Conservation (phyloP, 2,888 invertebrate genomes). For the Fabriciana adippe region DNA sequence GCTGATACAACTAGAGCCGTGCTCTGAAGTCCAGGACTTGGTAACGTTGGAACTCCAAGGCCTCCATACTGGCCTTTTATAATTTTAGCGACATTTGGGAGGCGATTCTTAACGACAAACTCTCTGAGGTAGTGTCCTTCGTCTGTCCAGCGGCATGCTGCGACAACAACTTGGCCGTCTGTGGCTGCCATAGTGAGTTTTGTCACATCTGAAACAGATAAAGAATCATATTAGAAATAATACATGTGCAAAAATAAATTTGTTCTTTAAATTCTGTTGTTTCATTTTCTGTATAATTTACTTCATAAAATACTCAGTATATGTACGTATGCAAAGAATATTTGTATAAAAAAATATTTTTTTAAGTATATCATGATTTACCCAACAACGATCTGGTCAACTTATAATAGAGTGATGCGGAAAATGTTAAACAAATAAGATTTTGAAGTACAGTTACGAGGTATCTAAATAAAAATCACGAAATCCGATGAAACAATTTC, state of each 20-base stretch:
- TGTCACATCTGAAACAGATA: constrained; percentile 81
- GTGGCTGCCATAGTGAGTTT: constrained; percentile 89
- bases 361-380: neutral
- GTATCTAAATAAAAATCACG: constrained; percentile 39
- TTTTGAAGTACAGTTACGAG: constrained; percentile 33
- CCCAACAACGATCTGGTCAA: neutral
- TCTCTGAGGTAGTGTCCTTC: constrained; percentile 88
- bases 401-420: constrained; percentile 19
- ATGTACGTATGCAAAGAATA: too few relatives aligned
- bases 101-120: constrained; percentile 87
- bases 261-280: neutral
- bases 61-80: constrained; percentile 97
- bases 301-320: too few relatives aligned
- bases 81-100: constrained; percentile 94
- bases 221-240: constrained; percentile 27
- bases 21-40: constrained; percentile 92
- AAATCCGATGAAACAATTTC: constrained; percentile 41
- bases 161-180: constrained; percentile 94
- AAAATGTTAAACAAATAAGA: constrained; percentile 29
- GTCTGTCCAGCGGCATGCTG: constrained; percentile 90
- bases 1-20: constrained; percentile 93
- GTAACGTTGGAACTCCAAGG: constrained; percentile 93
- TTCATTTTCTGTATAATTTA: neutral
- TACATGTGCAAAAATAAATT: neutral
- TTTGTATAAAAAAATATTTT: too few relatives aligned